These are phyloP conservation scores for Ranitomeya variabilis DNA, from an alignment of 2,113 vertebrate species.

Conservation along the genomic window DNA sequence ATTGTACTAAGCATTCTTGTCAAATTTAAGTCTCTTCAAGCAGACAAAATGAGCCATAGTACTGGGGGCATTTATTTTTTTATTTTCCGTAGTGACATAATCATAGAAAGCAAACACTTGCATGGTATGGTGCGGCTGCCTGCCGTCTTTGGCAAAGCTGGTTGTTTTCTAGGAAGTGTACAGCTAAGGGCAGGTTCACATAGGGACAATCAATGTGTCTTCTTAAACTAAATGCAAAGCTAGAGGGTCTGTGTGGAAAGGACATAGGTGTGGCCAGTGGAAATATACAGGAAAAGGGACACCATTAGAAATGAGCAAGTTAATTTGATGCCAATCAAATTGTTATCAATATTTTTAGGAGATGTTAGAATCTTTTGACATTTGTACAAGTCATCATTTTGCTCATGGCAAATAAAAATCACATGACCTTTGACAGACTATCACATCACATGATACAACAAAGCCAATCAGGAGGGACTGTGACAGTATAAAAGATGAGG, in stretches of 20 bases:
- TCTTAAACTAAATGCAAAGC: neutral
- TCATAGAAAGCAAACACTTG: neutral
- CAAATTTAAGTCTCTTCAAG: constrained; percentile 22
- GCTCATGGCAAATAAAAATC: too few species aligned
- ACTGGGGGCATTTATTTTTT: neutral
- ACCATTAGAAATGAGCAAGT: too few species aligned
- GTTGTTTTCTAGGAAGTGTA: neutral
- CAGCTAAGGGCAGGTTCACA: neutral
- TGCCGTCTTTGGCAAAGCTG: neutral
- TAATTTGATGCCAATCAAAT: too few species aligned
- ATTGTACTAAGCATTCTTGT: constrained; percentile 33
- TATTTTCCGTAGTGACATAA: neutral
- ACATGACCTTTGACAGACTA: too few species aligned
- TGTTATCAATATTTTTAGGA: too few species aligned
- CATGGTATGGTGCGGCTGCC: neutral
- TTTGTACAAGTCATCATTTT: too few species aligned
- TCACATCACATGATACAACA: too few species aligned
- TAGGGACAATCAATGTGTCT: neutral
- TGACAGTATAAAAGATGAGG: too few species aligned
- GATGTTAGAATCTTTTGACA: too few species aligned
- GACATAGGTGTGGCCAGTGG: neutral
- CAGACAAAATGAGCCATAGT: neutral
- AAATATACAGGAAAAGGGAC: too few species aligned
- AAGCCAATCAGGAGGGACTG: too few species aligned
- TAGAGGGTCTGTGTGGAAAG: neutral